A percentile compares a stretch with the other conserved stretches of the same genome.
These are phyloP conservation scores for Passer montanus DNA, from an alignment of 2,113 vertebrate species.

Conservation along the genomic window DNA sequence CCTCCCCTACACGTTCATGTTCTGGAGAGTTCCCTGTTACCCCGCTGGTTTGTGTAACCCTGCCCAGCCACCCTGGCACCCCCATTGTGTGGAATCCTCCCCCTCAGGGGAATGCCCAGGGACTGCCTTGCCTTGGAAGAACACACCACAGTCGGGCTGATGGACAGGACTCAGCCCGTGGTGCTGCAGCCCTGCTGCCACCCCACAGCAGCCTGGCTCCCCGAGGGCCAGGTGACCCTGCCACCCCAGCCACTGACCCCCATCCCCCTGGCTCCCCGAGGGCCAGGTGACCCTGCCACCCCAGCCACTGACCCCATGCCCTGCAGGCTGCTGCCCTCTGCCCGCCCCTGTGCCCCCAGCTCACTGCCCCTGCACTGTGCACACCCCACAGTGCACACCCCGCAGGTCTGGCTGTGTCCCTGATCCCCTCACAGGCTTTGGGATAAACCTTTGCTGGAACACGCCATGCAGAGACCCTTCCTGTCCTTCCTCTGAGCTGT, in stretches of 20 bases:
- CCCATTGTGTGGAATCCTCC: not conserved
- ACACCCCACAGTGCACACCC: no score
- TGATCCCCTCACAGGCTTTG: no score
- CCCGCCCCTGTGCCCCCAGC: no score
- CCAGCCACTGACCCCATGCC: no score
- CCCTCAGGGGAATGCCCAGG: no score
- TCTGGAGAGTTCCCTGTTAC: not conserved
- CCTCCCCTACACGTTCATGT: not conserved
- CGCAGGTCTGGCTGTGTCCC: not conserved
- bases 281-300: not conserved
- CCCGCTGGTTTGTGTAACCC: no score
- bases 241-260: no score
- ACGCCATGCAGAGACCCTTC: not conserved
- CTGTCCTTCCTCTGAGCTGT: not conserved
- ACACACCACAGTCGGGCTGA: not conserved
- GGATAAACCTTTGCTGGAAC: not conserved
- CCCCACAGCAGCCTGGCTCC: not conserved
- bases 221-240: no score
- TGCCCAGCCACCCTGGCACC: not conserved
- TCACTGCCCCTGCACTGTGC: not conserved
- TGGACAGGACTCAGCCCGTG: no score
- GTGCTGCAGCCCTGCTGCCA: no score
- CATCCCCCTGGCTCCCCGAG: no score
- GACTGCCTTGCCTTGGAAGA: not conserved
- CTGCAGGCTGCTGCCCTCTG: not conserved